Conservation (phyloP, 2,797 vertebrate species). For the Catostomus latipinnis region DNA sequence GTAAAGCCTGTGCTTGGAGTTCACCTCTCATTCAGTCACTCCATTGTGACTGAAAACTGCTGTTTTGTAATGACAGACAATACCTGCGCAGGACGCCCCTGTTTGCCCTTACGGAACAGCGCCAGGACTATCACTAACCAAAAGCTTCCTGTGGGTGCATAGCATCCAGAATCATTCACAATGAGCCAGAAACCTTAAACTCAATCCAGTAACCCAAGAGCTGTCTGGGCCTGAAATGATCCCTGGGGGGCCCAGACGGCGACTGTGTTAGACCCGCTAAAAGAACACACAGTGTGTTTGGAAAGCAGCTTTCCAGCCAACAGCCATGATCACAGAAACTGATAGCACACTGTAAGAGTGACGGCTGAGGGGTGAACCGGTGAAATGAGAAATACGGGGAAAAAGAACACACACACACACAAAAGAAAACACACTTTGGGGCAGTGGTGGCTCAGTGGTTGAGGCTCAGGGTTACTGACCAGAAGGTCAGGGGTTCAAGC, state of each 20-base stretch:
- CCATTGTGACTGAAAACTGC: conserved; percentile 50
- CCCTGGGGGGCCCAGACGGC: conserved; percentile 36
- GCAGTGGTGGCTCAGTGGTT: no score
- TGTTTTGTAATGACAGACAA: conserved; percentile 55
- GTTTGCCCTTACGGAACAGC: conserved; percentile 30
- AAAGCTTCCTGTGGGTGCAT: conserved; percentile 20
- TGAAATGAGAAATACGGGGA: conserved; percentile 31
- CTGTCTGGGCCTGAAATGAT: conserved; percentile 31
- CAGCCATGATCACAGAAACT: conserved; percentile 39
- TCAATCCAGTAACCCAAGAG: conserved; percentile 43
- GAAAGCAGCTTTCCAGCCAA: conserved; percentile 23
- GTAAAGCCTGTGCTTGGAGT: neutral
- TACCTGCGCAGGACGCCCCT: conserved; percentile 34
- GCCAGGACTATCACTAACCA: conserved; percentile 5
- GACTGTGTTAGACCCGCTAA: neutral
- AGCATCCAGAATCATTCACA: conserved; percentile 52
- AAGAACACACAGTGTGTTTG: conserved; percentile 22
- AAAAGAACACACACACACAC: neutral
- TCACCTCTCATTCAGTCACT: conserved; percentile 11
- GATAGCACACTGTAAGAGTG: conserved; percentile 18
- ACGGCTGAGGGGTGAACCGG: conserved; percentile 37
- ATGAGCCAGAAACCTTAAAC: conserved; percentile 52
- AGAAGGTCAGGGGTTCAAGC: no score
- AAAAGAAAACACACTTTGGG: neutral
- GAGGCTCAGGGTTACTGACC: no score